Evolutionary conservation across 1,140 invertebrate species (phyloP).

Genomic region (Drosophila arawakana): DNA sequence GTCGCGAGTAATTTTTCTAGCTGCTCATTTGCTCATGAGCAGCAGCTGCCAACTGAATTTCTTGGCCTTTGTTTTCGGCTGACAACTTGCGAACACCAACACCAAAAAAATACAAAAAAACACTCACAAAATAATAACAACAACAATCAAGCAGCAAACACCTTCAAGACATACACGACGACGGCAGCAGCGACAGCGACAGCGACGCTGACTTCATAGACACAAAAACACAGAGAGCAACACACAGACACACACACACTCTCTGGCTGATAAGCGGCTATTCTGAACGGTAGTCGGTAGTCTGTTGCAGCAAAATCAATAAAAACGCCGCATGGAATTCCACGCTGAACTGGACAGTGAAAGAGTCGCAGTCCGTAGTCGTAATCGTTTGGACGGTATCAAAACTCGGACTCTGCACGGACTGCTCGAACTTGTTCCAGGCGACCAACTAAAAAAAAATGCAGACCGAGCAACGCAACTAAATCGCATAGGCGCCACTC

Average conservation of each 20-base stretch:
- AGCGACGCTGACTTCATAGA: background rate
- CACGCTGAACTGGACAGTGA: background rate
- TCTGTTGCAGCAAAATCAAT: slow-evolving; percentile 33
- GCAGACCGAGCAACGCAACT: slow-evolving; percentile 38
- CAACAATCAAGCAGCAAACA: slow-evolving; percentile 9
- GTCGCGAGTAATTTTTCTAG: slow-evolving; percentile 16
- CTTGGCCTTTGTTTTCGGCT: slow-evolving; percentile 49
- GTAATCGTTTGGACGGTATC: slow-evolving; percentile 1
- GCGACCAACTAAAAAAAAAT: slow-evolving; percentile 58
- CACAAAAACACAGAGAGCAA: background rate
- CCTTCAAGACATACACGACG: slow-evolving; percentile 19
- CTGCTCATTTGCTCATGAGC: slow-evolving; percentile 32
- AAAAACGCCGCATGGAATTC: slow-evolving; percentile 8
- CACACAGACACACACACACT: slow-evolving; percentile 1
- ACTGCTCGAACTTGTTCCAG: slow-evolving; percentile 49
- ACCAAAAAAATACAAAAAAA: slow-evolving; percentile 7
- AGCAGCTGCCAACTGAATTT: slow-evolving; percentile 47
- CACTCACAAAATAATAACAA: background rate
- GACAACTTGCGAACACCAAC: slow-evolving; percentile 36
- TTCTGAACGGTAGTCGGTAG: slow-evolving; percentile 37
- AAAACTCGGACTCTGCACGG: slow-evolving; percentile 7
- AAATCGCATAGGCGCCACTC: slow-evolving; percentile 48
- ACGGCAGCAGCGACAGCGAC: background rate
- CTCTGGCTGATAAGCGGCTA: slow-evolving; percentile 36
- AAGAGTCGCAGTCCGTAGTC: background rate